Conservation (phyloP, 2,797 vertebrate genomes). For the Rhynchonycteris naso region DNA sequence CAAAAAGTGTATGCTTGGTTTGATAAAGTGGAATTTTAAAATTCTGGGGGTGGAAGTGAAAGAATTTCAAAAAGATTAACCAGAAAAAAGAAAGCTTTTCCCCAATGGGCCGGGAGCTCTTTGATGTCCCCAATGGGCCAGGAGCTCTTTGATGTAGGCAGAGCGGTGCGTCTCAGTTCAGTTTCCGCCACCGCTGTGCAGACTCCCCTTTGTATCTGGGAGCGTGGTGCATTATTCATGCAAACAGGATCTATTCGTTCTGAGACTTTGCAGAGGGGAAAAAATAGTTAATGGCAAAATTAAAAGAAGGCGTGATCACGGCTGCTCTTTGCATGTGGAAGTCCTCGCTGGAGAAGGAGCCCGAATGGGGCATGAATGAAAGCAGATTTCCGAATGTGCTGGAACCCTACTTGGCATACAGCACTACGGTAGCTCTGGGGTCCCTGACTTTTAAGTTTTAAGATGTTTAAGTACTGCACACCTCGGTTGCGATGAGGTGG, state of each 20-base stretch:
- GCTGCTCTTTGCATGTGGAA: rapidly evolving
- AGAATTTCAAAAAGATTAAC: slow-evolving; percentile 55
- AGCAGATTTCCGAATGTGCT: rapidly evolving
- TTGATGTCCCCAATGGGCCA: neutral
- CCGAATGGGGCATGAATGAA: neutral
- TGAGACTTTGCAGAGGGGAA: neutral
- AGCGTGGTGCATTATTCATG: slow-evolving; percentile 39
- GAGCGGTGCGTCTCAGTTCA: neutral
- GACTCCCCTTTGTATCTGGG: neutral
- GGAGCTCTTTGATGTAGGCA: neutral
- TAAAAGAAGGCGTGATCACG: neutral
- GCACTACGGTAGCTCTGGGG: rapidly evolving
- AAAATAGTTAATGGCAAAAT: slow-evolving; percentile 24
- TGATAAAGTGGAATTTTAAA: neutral
- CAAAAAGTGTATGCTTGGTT: neutral
- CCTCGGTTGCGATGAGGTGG: neutral
- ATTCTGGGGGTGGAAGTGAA: neutral
- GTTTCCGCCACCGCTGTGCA: neutral
- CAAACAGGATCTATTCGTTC: slow-evolving; percentile 37
- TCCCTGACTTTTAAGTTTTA: neutral
- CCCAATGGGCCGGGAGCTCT: neutral
- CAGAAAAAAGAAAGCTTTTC: neutral
- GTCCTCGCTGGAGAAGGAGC: neutral
- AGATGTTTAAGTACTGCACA: neutral
- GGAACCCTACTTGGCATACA: rapidly evolving